Base-by-base conservation (phyloP, 2,888 invertebrate species). In the Ophion slaviceki region DNA sequence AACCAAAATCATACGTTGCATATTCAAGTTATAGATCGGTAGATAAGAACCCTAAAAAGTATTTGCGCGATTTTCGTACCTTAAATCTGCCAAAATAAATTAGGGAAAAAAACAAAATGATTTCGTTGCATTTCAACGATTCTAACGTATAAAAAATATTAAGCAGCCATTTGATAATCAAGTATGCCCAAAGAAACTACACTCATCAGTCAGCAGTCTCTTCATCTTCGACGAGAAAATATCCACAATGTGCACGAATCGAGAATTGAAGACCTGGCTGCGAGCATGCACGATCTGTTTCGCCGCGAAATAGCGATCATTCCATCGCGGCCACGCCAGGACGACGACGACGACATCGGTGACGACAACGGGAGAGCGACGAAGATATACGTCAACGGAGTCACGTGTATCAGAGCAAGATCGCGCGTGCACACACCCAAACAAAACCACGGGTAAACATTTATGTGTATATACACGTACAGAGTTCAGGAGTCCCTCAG, bases 301-400 rank as follows among this genome's bases (percentile, higher is more conserved):
- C 20, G 64, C 45, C 17, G 61, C 59, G 81, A 75, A 84, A 86
- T 86, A 86, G 86, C 59, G 71, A 86, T 81, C 86, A 78, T 86
- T 84, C 84, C 84, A 66, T 84, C 61, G 84, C 28, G 47, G 81
- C 86, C 78, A 62, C 70, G 32, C 32, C 32, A 47, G 45, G 28
- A 40, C 57, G 57, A 76, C 53, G 40, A 74, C 40, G 14, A 45
- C 40, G 64, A 67, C 67, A 67, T 62, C 71, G 66, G 64, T 17
- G 47, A 66, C 53, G 66, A 80, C 80, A 53, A 64, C 70, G 80
- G 76, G 53, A 70, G 45, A 74, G 47, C 14, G 53, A 53, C 53
- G 53, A 53, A 53, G 53, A 80, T 62, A 85, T 78, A 85, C 75
- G 82, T 78, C 78, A 82, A 82, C 67, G 76, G 62, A 71, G 45